These are phyloP conservation scores for Oscheius myriophilus DNA, from an alignment of 2,888 invertebrate species.

Conservation along the genomic window DNA sequence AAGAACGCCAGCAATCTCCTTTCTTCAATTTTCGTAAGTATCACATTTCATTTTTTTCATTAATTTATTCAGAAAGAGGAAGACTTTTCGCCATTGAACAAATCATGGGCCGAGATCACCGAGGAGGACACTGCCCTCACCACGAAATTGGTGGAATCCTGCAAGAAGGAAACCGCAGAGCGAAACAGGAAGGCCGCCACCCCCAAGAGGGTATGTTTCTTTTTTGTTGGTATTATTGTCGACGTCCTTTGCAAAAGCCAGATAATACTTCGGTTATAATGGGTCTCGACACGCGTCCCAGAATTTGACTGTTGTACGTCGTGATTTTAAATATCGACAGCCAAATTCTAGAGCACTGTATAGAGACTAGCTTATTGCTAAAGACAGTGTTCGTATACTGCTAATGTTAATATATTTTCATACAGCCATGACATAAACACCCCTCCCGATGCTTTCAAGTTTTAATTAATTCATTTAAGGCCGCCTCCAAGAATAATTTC, in stretches of 20 bases:
- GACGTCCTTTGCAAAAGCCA: too few species aligned
- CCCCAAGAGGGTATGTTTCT: conserved; percentile 36
- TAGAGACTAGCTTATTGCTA: too few species aligned
- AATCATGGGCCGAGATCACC: conserved; percentile 57
- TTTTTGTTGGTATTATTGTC: too few species aligned
- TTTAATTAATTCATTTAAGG: conserved; percentile 27
- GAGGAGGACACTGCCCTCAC: conserved; percentile 43
- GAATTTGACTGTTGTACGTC: too few species aligned
- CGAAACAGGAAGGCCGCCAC: conserved; percentile 36
- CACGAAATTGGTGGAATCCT: conserved; percentile 6
- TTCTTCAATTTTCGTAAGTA: conserved; percentile 43
- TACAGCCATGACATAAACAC: too few species aligned
- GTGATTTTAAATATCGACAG: too few species aligned
- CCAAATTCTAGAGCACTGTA: too few species aligned
- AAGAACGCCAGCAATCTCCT: conserved; percentile 33
- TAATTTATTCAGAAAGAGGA: conserved; percentile 32
- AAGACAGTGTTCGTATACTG: too few species aligned
- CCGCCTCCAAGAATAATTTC: conserved; percentile 41
- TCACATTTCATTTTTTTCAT: neutral
- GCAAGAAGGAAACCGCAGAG: conserved; percentile 25
- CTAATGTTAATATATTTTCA: too few species aligned
- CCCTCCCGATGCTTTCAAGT: too few species aligned
- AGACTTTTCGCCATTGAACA: conserved; percentile 52
- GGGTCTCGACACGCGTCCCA: too few species aligned
- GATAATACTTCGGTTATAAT: too few species aligned